phyloP scores from a whole-genome alignment of 35 echinoderm and acorn worm species.

The Lytechinus variegatus region DNA sequence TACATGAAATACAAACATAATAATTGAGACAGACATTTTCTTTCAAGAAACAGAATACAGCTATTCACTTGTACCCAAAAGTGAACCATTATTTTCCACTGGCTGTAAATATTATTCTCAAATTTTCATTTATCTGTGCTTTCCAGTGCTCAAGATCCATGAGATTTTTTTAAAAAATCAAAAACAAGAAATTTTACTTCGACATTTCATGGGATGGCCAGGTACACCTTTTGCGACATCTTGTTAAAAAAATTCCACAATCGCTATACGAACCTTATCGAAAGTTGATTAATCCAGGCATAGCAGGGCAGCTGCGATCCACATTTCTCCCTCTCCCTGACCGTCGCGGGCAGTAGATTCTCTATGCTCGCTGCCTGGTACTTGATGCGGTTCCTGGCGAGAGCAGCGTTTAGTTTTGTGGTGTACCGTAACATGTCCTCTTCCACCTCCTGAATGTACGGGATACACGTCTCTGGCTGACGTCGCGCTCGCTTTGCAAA shows the following conservation, averaged over 20 bases:
- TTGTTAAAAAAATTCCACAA: not conserved
- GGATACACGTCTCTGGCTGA: conserved; percentile 66
- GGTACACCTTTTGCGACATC: too few relatives aligned
- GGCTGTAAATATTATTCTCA: too few relatives aligned
- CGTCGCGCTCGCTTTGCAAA: conserved; percentile 65
- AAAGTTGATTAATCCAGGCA: conserved; percentile 95
- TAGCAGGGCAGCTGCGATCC: conserved; percentile 72
- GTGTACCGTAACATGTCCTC: conserved; percentile 71
- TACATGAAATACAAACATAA: not conserved
- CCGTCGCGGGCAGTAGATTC: conserved; percentile 76
- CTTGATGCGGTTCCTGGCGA: conserved; percentile 95
- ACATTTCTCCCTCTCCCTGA: conserved; percentile 78
- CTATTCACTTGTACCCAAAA: too few relatives aligned
- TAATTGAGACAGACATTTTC: not conserved
- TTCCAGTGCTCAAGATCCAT: too few relatives aligned
- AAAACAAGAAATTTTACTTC: too few relatives aligned
- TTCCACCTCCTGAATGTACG: conserved; percentile 90
- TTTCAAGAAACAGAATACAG: not conserved
- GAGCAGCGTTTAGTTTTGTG: conserved; percentile 88
- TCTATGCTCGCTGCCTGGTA: conserved; percentile 88
- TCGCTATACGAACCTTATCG: conserved; percentile 61
- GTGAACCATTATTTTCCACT: too few relatives aligned
- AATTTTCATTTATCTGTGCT: too few relatives aligned
- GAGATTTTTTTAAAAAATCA: too few relatives aligned
- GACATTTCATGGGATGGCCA: too few relatives aligned